Evolutionary conservation across 1,140 invertebrate species (phyloP), one percentile per base, ranked within the genome.

Genomic region (Bursaphelenchus mucronatus): DNA sequence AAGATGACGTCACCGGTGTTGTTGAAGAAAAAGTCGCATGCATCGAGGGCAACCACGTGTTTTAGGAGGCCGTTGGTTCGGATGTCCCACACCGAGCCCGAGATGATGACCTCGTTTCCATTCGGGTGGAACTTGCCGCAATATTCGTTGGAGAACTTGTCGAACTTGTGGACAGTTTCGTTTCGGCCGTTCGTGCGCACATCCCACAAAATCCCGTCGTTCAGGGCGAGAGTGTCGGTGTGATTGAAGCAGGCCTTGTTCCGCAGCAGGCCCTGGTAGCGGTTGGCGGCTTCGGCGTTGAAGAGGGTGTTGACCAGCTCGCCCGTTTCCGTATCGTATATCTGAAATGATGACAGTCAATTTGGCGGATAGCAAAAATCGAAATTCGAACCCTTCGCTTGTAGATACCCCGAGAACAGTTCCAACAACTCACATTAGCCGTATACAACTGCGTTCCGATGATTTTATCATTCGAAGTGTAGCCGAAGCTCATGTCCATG

Each of bases 61-160:
- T 92, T 88, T 5, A 97, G 82, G 21, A 98, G 83, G 82, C 94
- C 90, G 83, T 92, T 97, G 11, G 92, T 95, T 65, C 94, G 85
- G 8, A 97, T 81, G 82, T 98, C 94, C 94, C 94, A 98, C 68
- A 87, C 84, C 83, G 87, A 85, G 21, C 85, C 84, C 67, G 86
- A 86, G 57, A 85, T 86, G 65, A 87, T 86, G 72, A 85, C 78
- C 70, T 77, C 74, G 19, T 50, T 85, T 0, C 93, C 94, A 82
- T 93, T 94, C 0, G 94, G 94, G 87, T 97, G 94, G 81, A 98
- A 99, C 0, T 94, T 88, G 0, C 94, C 95, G 78, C 90, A 95
- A 19, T 95, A 86, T 45, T 88, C 88, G 78, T 94, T 89, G 83
- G 97, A 96, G 19, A 97, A 86, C 82, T 97, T 97, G 83, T 97